A percentile compares a stretch with the other conserved stretches of the same genome.
phyloP scores from a whole-genome alignment of 2,797 vertebrate genomes.

The Hyperoplus immaculatus region DNA sequence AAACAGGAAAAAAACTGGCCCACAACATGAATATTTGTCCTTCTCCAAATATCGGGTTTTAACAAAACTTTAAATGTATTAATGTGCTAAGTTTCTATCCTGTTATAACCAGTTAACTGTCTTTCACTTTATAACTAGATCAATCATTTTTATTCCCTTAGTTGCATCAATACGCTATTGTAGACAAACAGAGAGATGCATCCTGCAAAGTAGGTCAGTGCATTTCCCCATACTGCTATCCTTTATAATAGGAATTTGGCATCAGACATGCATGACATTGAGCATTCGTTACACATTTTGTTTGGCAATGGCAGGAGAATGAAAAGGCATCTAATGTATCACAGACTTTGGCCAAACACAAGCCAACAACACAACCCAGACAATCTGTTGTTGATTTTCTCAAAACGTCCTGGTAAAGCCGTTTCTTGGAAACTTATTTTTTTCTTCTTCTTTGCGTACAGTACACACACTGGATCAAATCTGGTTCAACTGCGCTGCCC shows the following conservation, averaged over 20 bases:
- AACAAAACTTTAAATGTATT: no score
- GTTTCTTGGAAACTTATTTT: neutral
- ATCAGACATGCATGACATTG: neutral
- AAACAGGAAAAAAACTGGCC: no score
- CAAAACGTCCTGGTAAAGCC: neutral
- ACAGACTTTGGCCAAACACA: neutral
- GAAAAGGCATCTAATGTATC: neutral
- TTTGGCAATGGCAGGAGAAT: neutral
- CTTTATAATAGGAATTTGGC: constrained; percentile 21
- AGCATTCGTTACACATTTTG: neutral
- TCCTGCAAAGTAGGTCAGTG: neutral
- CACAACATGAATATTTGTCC: no score
- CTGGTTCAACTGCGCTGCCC: neutral
- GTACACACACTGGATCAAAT: neutral
- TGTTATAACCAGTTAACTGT: no score
- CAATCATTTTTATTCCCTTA: no score
- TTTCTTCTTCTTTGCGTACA: neutral
- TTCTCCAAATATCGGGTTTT: no score
- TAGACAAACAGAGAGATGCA: neutral
- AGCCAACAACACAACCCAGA: neutral
- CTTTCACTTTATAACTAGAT: no score
- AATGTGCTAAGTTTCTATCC: no score
- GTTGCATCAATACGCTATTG: neutral
- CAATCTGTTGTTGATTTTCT: constrained; percentile 1
- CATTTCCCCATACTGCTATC: neutral